Evolutionary conservation across 2,797 vertebrate species (phyloP).

Genomic region (Galagoides demidoff): DNA sequence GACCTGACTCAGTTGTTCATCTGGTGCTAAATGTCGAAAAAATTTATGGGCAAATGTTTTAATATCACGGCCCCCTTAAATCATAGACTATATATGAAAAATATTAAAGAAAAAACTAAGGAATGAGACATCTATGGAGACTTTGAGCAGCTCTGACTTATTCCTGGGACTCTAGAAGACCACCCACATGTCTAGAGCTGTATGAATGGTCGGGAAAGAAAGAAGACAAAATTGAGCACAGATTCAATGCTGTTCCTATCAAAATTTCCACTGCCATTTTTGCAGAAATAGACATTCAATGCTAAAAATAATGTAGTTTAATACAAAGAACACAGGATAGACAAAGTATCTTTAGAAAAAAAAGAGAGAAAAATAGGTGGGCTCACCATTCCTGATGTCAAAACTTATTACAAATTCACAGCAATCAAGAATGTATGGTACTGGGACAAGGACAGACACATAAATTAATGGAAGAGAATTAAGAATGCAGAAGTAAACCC

Average conservation of each 20-base stretch:
- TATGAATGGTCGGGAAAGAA: not conserved
- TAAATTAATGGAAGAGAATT: not conserved
- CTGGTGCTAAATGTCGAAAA: constrained; percentile 30
- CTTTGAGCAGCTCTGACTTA: not conserved
- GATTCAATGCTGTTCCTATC: not conserved
- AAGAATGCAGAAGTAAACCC: not conserved
- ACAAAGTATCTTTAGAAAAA: not conserved
- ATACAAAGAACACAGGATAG: not conserved
- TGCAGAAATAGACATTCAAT: not conserved
- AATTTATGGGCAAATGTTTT: constrained; percentile 32
- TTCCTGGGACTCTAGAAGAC: not conserved
- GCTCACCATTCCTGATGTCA: not conserved
- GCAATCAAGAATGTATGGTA: not conserved
- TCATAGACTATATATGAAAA: constrained; percentile 26
- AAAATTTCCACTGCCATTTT: not conserved
- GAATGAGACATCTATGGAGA: not conserved
- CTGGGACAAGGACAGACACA: not conserved
- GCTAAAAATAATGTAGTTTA: not conserved
- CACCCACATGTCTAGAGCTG: not conserved
- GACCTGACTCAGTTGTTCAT: not conserved
- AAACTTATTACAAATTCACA: not conserved
- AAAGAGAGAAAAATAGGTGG: not conserved
- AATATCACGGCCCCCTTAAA: constrained; percentile 16
- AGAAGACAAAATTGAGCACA: constrained; percentile 1
- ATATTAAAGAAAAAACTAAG: not conserved